Base-by-base conservation (phyloP, 2,113 vertebrate species). In the Coreoperca whiteheadi region DNA sequence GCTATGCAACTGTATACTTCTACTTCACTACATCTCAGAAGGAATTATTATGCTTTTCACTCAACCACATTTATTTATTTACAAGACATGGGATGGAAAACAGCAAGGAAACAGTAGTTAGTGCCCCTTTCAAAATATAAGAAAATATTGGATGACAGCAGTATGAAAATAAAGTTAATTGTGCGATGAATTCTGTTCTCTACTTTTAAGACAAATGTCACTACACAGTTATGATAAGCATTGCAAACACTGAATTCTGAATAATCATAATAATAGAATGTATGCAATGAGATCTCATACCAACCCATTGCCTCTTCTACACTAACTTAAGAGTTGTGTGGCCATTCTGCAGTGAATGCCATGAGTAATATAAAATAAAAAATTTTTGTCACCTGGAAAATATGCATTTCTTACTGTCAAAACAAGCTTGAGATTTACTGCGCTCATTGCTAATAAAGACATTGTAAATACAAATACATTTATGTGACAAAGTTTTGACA, bases 401-500 rank as follows among this genome's bases (percentile, higher is more conserved):
- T 11, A 6, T 32, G 9, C 2, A 34, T 66, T 30, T 41, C 6
- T 8, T 51, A 3, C 18, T 34, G n/a, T 56, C 51, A 28, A 54
- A 63, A 56, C 30, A 28, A 43, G 72, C 57, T 53, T 37, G 5
- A 43, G 20, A 34, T 66, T 11, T 23, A 51, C 23, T 56, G 4
- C 6, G 20, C 3, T 43, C 12, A 63, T 78, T 74, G 16, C 30
- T n/a, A 67, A 65, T 67, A 32, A 48, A 79, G 51, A 70, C 51
- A 10, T 18, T 72, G 9, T 63, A 48, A 71, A 61, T 30, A 70
- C 51, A 77, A 70, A 67, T 21, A 34, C 34, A 68, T 4, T n/a
- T 39, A 63, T 9, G 10, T 70, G 74, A 77, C 48, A 81, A 63
- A 9, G 30, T 43, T 34, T 53, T 10, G 2, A 32, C 15, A 57